These are phyloP conservation scores for Leucosticte australis DNA, from an alignment of 2,113 vertebrate genomes.

Conservation along the genomic window DNA sequence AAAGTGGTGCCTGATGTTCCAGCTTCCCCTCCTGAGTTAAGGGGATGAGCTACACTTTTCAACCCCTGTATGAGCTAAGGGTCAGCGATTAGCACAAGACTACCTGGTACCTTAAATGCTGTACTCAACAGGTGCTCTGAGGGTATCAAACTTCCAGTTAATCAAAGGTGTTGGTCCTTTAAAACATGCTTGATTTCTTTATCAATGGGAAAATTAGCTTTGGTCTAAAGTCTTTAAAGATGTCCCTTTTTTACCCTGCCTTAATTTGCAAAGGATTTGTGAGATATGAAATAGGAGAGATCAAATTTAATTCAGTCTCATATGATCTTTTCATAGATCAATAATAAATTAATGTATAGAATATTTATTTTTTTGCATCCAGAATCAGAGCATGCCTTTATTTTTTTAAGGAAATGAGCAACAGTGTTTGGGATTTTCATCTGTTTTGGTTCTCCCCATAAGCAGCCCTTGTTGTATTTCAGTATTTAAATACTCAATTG, in stretches of 20 bases:
- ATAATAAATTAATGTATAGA: not conserved
- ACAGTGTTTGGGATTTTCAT: not conserved
- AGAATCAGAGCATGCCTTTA: not conserved
- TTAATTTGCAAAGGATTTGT: not conserved
- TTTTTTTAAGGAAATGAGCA: constrained; percentile 38
- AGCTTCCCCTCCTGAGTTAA: not conserved
- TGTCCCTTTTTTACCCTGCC: not conserved
- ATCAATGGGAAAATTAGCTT: not conserved
- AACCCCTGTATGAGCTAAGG: not conserved
- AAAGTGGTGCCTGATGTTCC: not conserved
- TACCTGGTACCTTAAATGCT: not conserved
- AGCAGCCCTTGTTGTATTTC: not conserved
- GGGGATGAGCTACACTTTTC: not conserved
- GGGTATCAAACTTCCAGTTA: not conserved
- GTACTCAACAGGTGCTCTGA: not conserved
- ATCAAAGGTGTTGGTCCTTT: not conserved
- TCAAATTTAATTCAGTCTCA: not conserved
- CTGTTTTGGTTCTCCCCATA: not conserved
- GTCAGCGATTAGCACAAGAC: not conserved
- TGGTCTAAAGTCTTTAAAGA: not conserved
- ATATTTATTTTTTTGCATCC: not conserved
- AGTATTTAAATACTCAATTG: not conserved
- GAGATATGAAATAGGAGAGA: not conserved
- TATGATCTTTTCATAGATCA: not conserved
- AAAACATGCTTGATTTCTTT: not conserved